Evolutionary conservation across 2,113 vertebrate genomes (phyloP).

Genomic region (Irena cyanogastra): DNA sequence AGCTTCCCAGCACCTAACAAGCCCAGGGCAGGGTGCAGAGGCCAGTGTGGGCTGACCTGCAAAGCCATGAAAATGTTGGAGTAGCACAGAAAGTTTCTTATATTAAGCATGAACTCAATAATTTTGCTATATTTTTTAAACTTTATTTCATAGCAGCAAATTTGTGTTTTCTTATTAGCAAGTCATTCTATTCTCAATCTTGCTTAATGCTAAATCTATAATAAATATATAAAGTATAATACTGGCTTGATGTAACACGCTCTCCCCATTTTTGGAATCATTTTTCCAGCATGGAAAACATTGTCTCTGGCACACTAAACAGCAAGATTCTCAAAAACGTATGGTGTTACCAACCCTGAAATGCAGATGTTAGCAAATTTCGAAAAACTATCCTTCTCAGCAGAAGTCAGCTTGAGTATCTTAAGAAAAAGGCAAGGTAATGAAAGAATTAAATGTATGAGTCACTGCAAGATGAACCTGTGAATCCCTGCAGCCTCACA

Average conservation of each 20-base stretch:
- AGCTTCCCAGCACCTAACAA: background rate
- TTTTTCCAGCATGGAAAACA: background rate
- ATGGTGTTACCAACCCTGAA: background rate
- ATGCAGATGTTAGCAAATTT: background rate
- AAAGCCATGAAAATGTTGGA: background rate
- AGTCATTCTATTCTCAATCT: background rate
- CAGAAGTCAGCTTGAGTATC: background rate
- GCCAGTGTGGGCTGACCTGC: background rate
- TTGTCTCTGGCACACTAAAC: background rate
- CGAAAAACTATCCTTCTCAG: background rate
- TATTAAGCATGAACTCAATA: background rate
- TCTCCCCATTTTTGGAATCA: background rate
- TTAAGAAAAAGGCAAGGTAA: background rate
- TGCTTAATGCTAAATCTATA: background rate
- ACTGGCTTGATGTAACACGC: background rate
- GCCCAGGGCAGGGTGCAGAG: background rate
- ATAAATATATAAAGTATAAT: background rate
- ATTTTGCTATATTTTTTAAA: background rate
- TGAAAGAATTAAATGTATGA: background rate
- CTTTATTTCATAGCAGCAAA: background rate
- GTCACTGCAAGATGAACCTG: background rate
- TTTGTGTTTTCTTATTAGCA: background rate
- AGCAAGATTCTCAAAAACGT: background rate
- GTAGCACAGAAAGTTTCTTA: background rate
- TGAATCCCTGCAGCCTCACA: background rate